phyloP scores from a whole-genome alignment of 1,140 invertebrate species.

The Aphaenogaster floridana region DNA sequence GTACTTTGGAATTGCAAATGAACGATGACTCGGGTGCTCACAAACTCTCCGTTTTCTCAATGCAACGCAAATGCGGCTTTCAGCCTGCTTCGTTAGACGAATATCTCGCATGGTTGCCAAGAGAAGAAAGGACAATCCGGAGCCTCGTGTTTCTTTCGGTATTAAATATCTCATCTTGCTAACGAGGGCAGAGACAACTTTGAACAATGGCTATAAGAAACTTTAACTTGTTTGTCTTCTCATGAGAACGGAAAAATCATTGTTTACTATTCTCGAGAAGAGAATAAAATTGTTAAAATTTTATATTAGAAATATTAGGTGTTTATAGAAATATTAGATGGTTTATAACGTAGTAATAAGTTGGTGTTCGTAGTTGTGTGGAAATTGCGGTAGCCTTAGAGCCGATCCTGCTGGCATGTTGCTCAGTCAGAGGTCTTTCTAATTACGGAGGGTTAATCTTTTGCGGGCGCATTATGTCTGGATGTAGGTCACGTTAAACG shows the following conservation, averaged over 20 bases:
- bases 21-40: constrained; percentile 32
- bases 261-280: neutral
- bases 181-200: constrained; percentile 13
- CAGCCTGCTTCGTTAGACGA: constrained; percentile 19
- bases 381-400: constrained; percentile 25
- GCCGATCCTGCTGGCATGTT: constrained; percentile 25
- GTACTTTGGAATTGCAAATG: constrained; percentile 50
- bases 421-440: constrained; percentile 38
- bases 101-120: neutral
- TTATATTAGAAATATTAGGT: neutral
- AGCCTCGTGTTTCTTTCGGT: neutral
- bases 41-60: constrained; percentile 26
- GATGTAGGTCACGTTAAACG: constrained; percentile 52
- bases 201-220: neutral
- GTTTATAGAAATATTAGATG: neutral
- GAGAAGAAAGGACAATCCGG: neutral
- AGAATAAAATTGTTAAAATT: neutral
- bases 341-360: constrained; percentile 8
- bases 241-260: neutral
- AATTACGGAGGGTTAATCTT: constrained; percentile 57
- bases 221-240: neutral
- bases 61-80: neutral
- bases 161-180: neutral
- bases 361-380: neutral
- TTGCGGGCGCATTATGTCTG: constrained; percentile 55